A percentile compares a stretch with the other conserved stretches of the same genome.
Evolutionary conservation across 1,140 invertebrate species (phyloP).

Genomic region (Steinernema feltiae): DNA sequence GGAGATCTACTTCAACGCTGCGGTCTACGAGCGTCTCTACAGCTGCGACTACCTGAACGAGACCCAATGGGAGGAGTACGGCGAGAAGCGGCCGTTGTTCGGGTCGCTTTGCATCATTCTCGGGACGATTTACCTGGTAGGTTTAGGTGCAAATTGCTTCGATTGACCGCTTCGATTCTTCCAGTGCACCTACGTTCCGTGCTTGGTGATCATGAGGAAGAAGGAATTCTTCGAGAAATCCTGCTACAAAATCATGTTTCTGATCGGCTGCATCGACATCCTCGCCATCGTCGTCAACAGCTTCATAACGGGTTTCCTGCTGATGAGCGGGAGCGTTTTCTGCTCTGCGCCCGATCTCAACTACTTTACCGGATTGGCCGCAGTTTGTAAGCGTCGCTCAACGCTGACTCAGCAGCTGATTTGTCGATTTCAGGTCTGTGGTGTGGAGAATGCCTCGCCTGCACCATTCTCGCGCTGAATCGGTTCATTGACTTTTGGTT

Average conservation of each 20-base stretch:
- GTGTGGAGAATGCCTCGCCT: background rate
- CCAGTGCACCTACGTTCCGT: slow-evolving; percentile 6
- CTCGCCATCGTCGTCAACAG: background rate
- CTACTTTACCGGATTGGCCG: background rate
- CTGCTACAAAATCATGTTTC: background rate
- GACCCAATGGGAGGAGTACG: background rate
- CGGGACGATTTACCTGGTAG: background rate
- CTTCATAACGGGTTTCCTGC: background rate
- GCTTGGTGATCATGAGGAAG: background rate
- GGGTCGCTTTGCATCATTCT: background rate
- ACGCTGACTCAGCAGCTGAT: background rate
- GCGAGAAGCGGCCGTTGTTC: background rate
- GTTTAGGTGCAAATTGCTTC: background rate
- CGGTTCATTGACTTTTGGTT: background rate
- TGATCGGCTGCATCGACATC: background rate
- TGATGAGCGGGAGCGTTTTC: background rate
- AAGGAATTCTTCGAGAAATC: background rate
- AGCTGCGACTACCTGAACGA: background rate
- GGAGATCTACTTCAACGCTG: background rate
- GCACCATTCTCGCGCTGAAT: background rate
- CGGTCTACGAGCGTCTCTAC: background rate
- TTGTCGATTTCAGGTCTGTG: background rate
- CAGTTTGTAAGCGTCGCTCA: background rate
- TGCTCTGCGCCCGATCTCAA: background rate
- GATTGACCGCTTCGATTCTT: too few species aligned